Conservation (phyloP, 2,797 vertebrate species). For the Cirrhinus mrigala region DNA sequence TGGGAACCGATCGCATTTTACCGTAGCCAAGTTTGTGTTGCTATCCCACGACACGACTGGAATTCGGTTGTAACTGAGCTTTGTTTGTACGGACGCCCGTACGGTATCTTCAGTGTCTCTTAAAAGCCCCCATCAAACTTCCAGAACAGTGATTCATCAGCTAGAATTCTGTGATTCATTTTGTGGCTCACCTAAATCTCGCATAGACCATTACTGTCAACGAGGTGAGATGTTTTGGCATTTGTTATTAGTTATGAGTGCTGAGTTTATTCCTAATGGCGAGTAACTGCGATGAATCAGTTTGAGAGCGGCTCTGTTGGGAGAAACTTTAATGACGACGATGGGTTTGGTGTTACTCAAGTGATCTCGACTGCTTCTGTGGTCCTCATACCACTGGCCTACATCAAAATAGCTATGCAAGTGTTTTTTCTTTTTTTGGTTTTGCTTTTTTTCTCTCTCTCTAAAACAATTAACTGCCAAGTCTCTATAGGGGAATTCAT, state of each 20-base stretch:
- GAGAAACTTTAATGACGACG: slow-evolving; percentile 41
- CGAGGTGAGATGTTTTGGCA: slow-evolving; percentile 63
- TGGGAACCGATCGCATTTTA: slow-evolving; percentile 47
- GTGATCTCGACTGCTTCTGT: slow-evolving; percentile 42
- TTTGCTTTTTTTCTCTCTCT: too few relatives aligned
- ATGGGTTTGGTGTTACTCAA: slow-evolving; percentile 45
- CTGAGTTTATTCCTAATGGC: slow-evolving; percentile 58
- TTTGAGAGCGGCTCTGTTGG: slow-evolving; percentile 46
- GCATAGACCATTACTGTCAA: slow-evolving; percentile 63
- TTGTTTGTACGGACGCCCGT: slow-evolving; percentile 52
- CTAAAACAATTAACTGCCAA: background rate
- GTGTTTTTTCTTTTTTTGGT: background rate
- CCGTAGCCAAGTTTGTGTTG: slow-evolving; percentile 51
- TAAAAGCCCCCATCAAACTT: slow-evolving; percentile 60
- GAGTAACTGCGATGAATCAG: slow-evolving; percentile 55
- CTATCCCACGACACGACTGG: slow-evolving; percentile 52
- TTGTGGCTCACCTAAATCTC: slow-evolving; percentile 60
- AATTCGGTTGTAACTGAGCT: slow-evolving; percentile 58
- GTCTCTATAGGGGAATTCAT: background rate
- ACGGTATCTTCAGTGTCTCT: slow-evolving; percentile 50
- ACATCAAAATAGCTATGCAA: slow-evolving; percentile 8
- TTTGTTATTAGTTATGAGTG: slow-evolving; percentile 64
- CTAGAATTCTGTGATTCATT: slow-evolving; percentile 48
- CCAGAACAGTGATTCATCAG: slow-evolving; percentile 52
- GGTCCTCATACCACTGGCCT: slow-evolving; percentile 18